Evolutionary conservation across 2,113 vertebrate species (phyloP), one percentile per base, ranked within the genome.

Genomic region (Crypturellus undulatus): DNA sequence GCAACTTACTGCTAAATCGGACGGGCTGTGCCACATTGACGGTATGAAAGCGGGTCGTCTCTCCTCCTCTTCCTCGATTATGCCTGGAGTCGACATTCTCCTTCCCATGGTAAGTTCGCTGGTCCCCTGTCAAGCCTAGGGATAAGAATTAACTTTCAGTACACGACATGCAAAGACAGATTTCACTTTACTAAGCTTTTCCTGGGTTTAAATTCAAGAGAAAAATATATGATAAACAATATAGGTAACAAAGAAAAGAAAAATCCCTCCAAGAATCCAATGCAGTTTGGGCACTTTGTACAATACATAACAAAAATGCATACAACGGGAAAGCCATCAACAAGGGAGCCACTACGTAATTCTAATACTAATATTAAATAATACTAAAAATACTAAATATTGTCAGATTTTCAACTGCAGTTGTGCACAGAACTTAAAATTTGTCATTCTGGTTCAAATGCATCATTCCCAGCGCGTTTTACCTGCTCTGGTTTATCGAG

Each of bases 1-100:
- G 96, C 97, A 98, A 98, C 99, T 99, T 98, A 99, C 99, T 99
- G 98, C 98, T 99, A 91, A 99, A 99, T 83, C 99, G 99, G 69
- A 99, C 98, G 0, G 99, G 99, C 96, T 99, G 99, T 4, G 99
- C 99, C 96, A 99, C 97, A 2, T 99, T 98, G 93, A 98, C 94
- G 0, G 98, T 90, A 19, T 98, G 98, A 59, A 98, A 98, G 65
- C 98, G 98, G 3, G 97, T 97, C 17, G 97, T 97, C 28, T 98
- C 98, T 4, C 96, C 96, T 68, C 96, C 97, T 67, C 97, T 95
- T 59, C 96, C 96, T 47, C 98, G 91, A 6, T 2, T 92, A 68
- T 97, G 97, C 83, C 98, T 79, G 4, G 97, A 97, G 64, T 98
- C 98, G 96, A 95, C 93, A 67, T 96, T 96, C 83, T 98, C 99